Evolutionary conservation across 2,888 invertebrate species (phyloP).

Genomic region (Caenorhabditis sp.): DNA sequence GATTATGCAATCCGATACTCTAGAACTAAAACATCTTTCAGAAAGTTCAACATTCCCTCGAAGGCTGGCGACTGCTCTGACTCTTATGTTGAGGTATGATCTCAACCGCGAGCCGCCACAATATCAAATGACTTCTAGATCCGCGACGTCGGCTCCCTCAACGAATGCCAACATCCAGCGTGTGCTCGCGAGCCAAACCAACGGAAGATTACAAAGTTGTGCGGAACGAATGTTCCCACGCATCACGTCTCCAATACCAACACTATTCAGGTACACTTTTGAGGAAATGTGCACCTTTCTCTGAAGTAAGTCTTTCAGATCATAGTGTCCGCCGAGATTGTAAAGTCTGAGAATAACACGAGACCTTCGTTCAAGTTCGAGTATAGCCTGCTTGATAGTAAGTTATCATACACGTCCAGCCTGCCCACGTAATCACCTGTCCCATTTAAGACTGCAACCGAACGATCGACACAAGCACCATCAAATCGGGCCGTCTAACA

Average conservation of each 20-base stretch:
- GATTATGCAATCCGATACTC: slow-evolving; percentile 11
- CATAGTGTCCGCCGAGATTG: slow-evolving; percentile 31
- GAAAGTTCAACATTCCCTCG: slow-evolving; percentile 50
- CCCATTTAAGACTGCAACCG: slow-evolving; percentile 76
- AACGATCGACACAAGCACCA: slow-evolving; percentile 64
- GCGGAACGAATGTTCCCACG: slow-evolving; percentile 26
- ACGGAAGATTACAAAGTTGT: slow-evolving; percentile 51
- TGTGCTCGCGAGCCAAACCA: slow-evolving; percentile 60
- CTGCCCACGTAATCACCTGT: background rate
- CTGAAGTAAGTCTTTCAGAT: slow-evolving; percentile 30
- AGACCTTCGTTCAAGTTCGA: slow-evolving; percentile 29
- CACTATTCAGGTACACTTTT: slow-evolving; percentile 54
- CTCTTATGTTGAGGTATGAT: slow-evolving; percentile 52
- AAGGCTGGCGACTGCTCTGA: slow-evolving; percentile 56
- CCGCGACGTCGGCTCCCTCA: slow-evolving; percentile 60
- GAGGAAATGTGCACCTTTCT: background rate
- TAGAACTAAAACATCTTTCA: background rate
- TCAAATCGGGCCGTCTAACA: slow-evolving; percentile 66
- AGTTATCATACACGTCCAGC: background rate
- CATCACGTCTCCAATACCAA: slow-evolving; percentile 59
- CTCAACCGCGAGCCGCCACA: background rate
- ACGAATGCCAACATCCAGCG: slow-evolving; percentile 64
- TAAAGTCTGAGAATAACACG: background rate
- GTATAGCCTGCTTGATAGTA: slow-evolving; percentile 45
- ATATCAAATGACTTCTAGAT: slow-evolving; percentile 30